Evolutionary conservation across 1,140 invertebrate genomes (phyloP).

Genomic region (Cherax destructor): DNA sequence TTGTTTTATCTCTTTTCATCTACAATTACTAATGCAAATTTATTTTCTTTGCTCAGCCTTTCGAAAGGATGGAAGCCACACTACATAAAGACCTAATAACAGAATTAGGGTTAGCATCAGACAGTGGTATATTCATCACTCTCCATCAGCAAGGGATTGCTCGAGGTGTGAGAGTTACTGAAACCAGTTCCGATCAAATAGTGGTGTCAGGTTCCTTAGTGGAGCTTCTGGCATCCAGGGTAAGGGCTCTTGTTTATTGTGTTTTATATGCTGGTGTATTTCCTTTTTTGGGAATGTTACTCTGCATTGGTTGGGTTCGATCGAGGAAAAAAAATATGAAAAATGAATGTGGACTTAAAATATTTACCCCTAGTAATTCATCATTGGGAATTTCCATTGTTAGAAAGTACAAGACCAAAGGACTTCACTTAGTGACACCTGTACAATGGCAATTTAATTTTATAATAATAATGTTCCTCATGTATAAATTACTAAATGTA

Average conservation of each 20-base stretch:
- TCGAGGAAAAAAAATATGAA: too few relatives aligned
- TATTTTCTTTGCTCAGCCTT: slow-evolving; percentile 30
- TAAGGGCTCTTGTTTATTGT: background rate
- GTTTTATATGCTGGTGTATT: background rate
- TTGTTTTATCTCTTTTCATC: background rate
- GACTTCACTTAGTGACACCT: too few relatives aligned
- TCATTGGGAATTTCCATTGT: too few relatives aligned
- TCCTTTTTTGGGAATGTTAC: too few relatives aligned
- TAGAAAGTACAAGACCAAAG: too few relatives aligned
- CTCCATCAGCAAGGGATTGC: slow-evolving; percentile 37
- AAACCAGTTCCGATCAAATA: slow-evolving; percentile 35
- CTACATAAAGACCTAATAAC: slow-evolving; percentile 33
- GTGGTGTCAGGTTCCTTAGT: slow-evolving; percentile 42
- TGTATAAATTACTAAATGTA: too few relatives aligned
- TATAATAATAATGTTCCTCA: too few relatives aligned
- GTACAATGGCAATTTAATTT: too few relatives aligned
- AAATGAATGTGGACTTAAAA: too few relatives aligned
- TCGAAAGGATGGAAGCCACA: slow-evolving; percentile 52
- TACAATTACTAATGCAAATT: background rate
- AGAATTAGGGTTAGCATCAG: slow-evolving; percentile 34
- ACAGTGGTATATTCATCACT: slow-evolving; percentile 40
- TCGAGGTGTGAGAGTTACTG: slow-evolving; percentile 36
- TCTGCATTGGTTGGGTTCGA: too few relatives aligned
- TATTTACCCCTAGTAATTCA: too few relatives aligned
- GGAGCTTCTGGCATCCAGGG: slow-evolving; percentile 54